phyloP scores from a whole-genome alignment of 2,888 invertebrate genomes.

The Amphiduros pacificus region DNA sequence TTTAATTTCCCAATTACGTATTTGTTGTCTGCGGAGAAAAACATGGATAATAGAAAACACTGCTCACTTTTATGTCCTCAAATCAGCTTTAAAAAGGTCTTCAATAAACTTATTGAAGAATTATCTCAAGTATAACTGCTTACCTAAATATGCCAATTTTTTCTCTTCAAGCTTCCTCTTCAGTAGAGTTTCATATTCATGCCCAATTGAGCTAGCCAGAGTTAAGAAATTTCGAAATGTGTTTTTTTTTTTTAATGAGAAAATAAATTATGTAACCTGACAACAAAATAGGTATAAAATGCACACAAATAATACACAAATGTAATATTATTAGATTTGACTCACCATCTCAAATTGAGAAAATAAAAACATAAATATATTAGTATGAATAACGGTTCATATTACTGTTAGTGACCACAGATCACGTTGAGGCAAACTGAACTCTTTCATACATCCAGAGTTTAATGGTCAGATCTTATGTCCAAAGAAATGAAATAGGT shows the following conservation, averaged over 20 bases:
- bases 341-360: neutral
- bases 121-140: slow-evolving; percentile 11
- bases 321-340: neutral
- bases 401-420: too few relatives aligned
- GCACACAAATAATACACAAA: neutral
- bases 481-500: too few relatives aligned
- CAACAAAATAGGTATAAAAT: neutral
- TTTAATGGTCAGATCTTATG: too few relatives aligned
- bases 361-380: neutral
- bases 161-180: slow-evolving; percentile 67
- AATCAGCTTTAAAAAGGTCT: too few relatives aligned
- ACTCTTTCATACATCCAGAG: too few relatives aligned
- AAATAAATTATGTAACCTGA: neutral
- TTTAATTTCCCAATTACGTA: too few relatives aligned
- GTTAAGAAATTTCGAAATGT: neutral
- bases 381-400: too few relatives aligned
- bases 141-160: slow-evolving; percentile 64
- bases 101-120: neutral
- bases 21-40: too few relatives aligned
- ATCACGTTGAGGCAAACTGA: too few relatives aligned
- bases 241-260: too few relatives aligned
- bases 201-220: slow-evolving; percentile 65
- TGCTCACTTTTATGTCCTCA: too few relatives aligned
- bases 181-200: slow-evolving; percentile 81
- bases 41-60: too few relatives aligned